Evolutionary conservation across 2,113 vertebrate species (phyloP), one percentile per base, ranked within the genome.

Genomic region (Mobula birostris): DNA sequence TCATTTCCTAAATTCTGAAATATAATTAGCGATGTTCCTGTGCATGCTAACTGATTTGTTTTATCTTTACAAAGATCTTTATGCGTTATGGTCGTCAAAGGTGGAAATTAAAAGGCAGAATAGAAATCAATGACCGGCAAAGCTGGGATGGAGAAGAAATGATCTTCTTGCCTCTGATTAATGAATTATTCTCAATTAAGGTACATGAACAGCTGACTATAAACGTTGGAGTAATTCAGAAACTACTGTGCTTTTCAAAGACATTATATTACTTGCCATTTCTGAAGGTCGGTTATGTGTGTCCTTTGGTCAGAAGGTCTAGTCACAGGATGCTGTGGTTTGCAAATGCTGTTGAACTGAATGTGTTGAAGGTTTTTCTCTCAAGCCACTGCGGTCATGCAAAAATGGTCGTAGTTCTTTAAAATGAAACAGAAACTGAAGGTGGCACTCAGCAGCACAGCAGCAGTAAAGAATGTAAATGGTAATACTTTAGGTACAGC

Each of bases 81-180:
- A 99, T 99, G 98, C 97, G 98, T 92, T 99, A 99, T 0, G 99
- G 99, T 32, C 98, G 98, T 7, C 99, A 99, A 96, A 96, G 98
- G 11, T 99, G 99, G 99, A 99, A 99, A 96, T 96, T 99, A 94
- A 99, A 98, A 95, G 99, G 99, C 82, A 98, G 96, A 95, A 99
- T 99, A 94, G 99, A 99, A 96, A 97, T 98, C n/a, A 99, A 99
- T 36, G 99, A 98, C 95, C 98, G 98, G 94, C 99, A 99, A 95
- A 99, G 98, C 95, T 99, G 99, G 99, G 99, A 99, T 0, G 98
- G 98, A 94, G 99, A 99, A 63, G 98, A 99, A 95, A 98, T 97
- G 96, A 95, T 99, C 94, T 99, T 99, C 95, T 96, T 98, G 95
- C 99, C 99, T 14, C 97, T 99, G 94, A 97, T 99, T 94, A 96